phyloP scores from a whole-genome alignment of 1,140 invertebrate genomes.

The Eubasilissa regina region DNA sequence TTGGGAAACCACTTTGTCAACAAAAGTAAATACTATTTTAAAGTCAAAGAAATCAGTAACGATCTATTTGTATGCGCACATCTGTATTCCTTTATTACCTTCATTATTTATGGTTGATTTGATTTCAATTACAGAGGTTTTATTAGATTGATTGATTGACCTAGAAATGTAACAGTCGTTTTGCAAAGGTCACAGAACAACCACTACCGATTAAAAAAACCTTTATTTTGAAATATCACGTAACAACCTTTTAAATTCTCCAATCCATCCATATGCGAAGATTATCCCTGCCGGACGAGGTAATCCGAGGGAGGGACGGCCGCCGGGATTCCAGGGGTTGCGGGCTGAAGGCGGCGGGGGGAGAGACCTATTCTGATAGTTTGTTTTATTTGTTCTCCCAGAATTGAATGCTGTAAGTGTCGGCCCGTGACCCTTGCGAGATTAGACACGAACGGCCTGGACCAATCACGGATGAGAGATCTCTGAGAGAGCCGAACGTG shows the following conservation, averaged over 20 bases:
- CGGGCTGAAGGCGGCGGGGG: neutral
- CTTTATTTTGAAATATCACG: too few species aligned
- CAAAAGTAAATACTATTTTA: too few species aligned
- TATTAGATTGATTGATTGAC: too few species aligned
- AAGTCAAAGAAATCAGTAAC: too few species aligned
- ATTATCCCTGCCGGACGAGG: conserved; percentile 8
- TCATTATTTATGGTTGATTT: too few species aligned
- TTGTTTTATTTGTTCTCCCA: conserved; percentile 54
- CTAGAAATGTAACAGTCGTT: too few species aligned
- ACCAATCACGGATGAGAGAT: conserved; percentile 35
- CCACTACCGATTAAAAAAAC: too few species aligned
- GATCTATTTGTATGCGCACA: too few species aligned
- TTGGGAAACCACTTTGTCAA: too few species aligned
- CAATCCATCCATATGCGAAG: conserved; percentile 1
- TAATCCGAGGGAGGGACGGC: neutral
- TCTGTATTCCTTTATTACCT: too few species aligned
- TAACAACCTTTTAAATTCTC: neutral
- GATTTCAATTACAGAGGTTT: too few species aligned
- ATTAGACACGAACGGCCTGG: conserved; percentile 48
- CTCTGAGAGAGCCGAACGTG: conserved; percentile 1
- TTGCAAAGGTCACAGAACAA: too few species aligned
- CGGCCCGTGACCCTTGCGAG: conserved; percentile 44
- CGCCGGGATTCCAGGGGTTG: neutral
- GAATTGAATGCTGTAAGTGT: conserved; percentile 50
- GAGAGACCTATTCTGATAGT: conserved; percentile 15